Evolutionary conservation across 1,140 invertebrate species (phyloP).

Genomic region (Lepidurus packardi): DNA sequence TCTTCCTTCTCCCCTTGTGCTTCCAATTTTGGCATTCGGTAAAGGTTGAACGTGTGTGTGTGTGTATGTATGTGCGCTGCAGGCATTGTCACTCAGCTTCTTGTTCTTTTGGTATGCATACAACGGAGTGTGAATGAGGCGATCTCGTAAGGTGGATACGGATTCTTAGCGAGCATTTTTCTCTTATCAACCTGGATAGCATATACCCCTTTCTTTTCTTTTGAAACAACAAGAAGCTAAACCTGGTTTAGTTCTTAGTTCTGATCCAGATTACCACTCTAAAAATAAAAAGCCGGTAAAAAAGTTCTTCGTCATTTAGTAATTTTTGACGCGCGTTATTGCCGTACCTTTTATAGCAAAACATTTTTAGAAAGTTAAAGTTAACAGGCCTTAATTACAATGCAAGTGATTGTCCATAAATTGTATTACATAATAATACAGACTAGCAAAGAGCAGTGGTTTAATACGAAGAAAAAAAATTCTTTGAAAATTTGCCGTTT

Average conservation of each 20-base stretch:
- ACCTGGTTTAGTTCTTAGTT: no score
- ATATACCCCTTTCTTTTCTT: background rate
- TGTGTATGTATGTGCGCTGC: background rate
- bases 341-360: background rate
- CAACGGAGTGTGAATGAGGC: background rate
- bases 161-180: background rate
- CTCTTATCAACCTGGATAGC: background rate
- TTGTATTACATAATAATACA: no score
- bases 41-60: background rate
- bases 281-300: no score
- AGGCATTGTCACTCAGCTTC: constrained; percentile 3
- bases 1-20: background rate
- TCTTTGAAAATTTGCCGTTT: no score
- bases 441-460: no score
- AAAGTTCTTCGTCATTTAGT: no score
- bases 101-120: background rate
- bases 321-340: background rate
- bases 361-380: no score
- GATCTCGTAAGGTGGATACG: background rate
- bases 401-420: no score
- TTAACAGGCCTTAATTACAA: no score
- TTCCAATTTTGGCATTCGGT: constrained; percentile 1
- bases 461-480: no score
- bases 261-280: no score
- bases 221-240: background rate